Base-by-base conservation (phyloP, 2,888 invertebrate genomes). In the Stenodera caucasica region DNA sequence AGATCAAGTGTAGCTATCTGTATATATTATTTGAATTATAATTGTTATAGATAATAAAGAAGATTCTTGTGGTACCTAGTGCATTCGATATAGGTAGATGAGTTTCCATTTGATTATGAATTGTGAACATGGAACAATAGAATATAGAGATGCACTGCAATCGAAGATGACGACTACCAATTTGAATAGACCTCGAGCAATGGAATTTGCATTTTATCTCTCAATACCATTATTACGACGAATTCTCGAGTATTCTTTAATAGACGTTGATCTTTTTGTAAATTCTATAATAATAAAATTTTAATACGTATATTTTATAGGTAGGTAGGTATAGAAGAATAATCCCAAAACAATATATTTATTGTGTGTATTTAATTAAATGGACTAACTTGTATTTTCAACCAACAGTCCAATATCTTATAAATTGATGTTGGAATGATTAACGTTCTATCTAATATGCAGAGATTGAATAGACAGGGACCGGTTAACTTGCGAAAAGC, bases 51-150 rank as follows among this genome's bases (percentile, higher is more conserved):
- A n/a, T n/a, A n/a, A n/a, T n/a, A n/a, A n/a, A 26, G 5, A 26
- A 26, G 26, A 26, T 15, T 7, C 37, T 37, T 37, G 15, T 37
- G 8, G 15, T 14, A n/a, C n/a, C n/a, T n/a, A 0, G 9, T 37
- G 15, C 63, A 68, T 68, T 71, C 72, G 72, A 72, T 75, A 73
- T 72, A 73, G 73, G 72, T 73, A 71, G 73, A 73, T 73, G 72
- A 72, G 71, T 72, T 74, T 75, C 75, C 73, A 75, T 75, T 75
- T 73, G 74, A 75, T 75, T 75, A 75, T 71, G 72, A 74, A 75
- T 74, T 75, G 74, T 73, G 68, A 71, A 32, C 50, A 53, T 65
- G 63, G 74, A 75, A 74, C 75, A 75, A 74, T 74, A 68, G 69
- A n/a, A 61, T 59, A 67, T 67, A n/a, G 68, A 66, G 69, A 72